A percentile compares a stretch with the other conserved stretches of the same genome.
These are phyloP conservation scores for Tragelaphus scriptus DNA, from an alignment of 2,113 vertebrate species.

Conservation along the genomic window DNA sequence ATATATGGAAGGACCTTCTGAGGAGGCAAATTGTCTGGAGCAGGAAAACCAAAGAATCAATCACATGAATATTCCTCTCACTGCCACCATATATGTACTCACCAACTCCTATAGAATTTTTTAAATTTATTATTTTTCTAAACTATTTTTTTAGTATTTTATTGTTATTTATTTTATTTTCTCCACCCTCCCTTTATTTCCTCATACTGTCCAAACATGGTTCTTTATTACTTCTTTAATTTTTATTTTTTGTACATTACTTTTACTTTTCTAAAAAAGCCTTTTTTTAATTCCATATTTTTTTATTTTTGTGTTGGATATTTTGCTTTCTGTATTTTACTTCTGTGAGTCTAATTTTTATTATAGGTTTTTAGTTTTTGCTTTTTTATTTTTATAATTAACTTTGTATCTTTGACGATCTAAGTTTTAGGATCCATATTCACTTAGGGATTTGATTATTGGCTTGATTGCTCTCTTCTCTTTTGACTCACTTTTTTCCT, in stretches of 20 bases:
- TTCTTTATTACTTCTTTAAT: neutral
- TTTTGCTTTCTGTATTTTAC: neutral
- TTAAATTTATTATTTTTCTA: neutral
- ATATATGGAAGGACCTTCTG: neutral
- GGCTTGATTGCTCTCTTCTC: neutral
- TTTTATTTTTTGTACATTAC: neutral
- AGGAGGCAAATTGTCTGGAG: neutral
- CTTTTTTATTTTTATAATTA: neutral
- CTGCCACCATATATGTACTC: neutral
- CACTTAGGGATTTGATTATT: neutral
- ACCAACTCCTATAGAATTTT: neutral
- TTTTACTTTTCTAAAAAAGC: neutral
- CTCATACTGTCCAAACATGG: neutral
- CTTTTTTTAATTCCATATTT: neutral
- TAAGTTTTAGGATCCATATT: neutral
- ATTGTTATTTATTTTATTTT: neutral
- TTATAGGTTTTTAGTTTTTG: neutral
- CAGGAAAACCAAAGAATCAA: neutral
- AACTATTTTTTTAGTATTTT: neutral
- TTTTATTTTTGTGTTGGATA: neutral
- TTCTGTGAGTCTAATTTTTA: neutral
- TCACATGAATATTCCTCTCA: neutral
- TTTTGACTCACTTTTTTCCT: neutral
- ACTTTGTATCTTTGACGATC: neutral
- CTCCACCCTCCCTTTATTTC: neutral